Evolutionary conservation across 2,888 invertebrate genomes (phyloP).

Genomic region (Urechis unicinctus): DNA sequence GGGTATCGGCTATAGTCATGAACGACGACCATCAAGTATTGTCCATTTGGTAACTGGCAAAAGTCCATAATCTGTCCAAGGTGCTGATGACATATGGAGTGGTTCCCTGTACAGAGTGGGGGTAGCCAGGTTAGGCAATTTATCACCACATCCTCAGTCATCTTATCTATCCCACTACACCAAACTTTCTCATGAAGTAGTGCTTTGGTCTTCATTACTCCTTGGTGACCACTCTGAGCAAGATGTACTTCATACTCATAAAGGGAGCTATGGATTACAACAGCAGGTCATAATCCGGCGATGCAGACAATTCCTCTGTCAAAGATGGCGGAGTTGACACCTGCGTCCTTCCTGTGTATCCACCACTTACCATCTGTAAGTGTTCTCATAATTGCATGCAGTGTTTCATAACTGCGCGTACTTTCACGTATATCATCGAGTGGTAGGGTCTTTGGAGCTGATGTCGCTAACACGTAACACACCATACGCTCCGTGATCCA

Average conservation of each 20-base stretch:
- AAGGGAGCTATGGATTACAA: constrained; percentile 17
- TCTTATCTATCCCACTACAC: constrained; percentile 22
- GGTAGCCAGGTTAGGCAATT: constrained; percentile 11
- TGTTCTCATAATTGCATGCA: no score
- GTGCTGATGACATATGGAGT: constrained; percentile 9
- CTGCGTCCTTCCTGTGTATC: no score
- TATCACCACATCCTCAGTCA: constrained; percentile 12
- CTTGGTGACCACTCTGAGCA: constrained; percentile 25
- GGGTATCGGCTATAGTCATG: constrained; percentile 21
- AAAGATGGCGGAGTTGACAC: not conserved
- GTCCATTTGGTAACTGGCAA: constrained; percentile 11
- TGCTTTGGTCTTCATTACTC: no score
- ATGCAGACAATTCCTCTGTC: not conserved
- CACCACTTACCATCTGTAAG: no score
- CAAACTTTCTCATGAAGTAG: constrained; percentile 25
- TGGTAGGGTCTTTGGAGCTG: not conserved
- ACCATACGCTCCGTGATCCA: no score
- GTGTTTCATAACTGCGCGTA: not conserved
- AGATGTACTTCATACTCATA: constrained; percentile 14
- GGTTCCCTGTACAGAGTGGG: constrained; percentile 7
- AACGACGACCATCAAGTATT: constrained; percentile 18
- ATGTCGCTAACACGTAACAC: not conserved
- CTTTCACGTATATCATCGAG: not conserved
- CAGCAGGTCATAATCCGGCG: constrained; percentile 12
- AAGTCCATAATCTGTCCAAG: constrained; percentile 14